Evolutionary conservation across 2,888 invertebrate genomes (phyloP), one percentile per base, ranked within the genome.

Genomic region (Catocala fraxini): DNA sequence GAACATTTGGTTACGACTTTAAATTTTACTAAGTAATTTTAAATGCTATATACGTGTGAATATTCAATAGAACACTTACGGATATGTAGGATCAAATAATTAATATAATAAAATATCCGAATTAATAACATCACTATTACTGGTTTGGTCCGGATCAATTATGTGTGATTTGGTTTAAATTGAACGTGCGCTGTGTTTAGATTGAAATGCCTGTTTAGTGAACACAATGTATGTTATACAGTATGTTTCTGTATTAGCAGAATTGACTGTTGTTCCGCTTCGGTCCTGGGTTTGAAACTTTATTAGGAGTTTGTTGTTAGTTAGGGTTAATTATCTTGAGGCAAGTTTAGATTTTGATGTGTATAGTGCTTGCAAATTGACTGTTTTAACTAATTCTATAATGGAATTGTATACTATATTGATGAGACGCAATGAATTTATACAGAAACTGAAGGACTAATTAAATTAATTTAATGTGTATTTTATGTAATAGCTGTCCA

Each of bases 101-200:
- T 39, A 39, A 35, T 12, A 3, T 35, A 51, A 51, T 64, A 55
- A 52, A 51, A 61, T 67, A 65, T 43, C 63, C 35, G 10, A 46
- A 25, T 42, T 58, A 11, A 12, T 46, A 10, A 55, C 78, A 69
- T 68, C 76, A 66, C 78, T 75, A 77, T 60, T 60, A 65, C 64
- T 56, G 75, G 73, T 80, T 82, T 80, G 78, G 75, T 75, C 70
- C 66, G 75, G 80, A 84, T 85, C 86, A 87, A 89, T 89, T 89
- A 86, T 82, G 80, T 82, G 80, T 81, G 83, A 85, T 86, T 87
- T 81, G 83, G 78, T 80, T 74, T 74, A 75, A 80, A 84, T 81
- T 79, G 82, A 68, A 81, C 82, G 84, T 84, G 86, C 70, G 15
- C 64, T 75, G 85, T 75, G 73, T 86, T 73, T 66, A 73, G 71